Percentiles rank a stretch among this genome's conserved stretches.
These are phyloP conservation scores for Rhagonycha fulva DNA, from an alignment of 2,888 invertebrate species.

Conservation along the genomic window DNA sequence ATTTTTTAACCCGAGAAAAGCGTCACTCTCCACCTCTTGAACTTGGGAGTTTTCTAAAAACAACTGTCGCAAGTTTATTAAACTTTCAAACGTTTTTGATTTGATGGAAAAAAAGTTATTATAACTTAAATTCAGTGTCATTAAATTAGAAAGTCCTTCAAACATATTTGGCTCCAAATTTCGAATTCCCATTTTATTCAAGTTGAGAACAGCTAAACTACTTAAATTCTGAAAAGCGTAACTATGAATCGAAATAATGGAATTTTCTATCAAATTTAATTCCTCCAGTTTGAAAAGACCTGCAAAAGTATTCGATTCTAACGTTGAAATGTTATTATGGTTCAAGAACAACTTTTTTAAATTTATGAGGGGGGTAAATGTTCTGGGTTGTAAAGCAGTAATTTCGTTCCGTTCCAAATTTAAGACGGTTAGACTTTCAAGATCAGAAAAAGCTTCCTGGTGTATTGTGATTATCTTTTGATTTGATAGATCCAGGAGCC, in stretches of 20 bases:
- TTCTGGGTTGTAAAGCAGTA: not conserved
- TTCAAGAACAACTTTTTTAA: slow-evolving; percentile 44
- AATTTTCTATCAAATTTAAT: slow-evolving; percentile 31
- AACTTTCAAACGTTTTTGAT: not conserved
- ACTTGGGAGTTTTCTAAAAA: not conserved
- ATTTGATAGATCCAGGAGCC: slow-evolving; percentile 45
- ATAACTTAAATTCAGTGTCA: not conserved
- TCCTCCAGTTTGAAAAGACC: slow-evolving; percentile 20
- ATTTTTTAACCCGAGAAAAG: slow-evolving; percentile 1
- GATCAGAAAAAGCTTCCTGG: slow-evolving; percentile 41
- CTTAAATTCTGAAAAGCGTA: slow-evolving; percentile 6
- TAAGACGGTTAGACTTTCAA: slow-evolving; percentile 42
- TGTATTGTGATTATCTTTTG: slow-evolving; percentile 42
- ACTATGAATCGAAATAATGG: not conserved
- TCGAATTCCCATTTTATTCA: not conserved
- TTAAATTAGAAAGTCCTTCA: not conserved
- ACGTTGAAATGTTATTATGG: slow-evolving; percentile 34
- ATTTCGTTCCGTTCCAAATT: slow-evolving; percentile 42
- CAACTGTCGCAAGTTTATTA: not conserved
- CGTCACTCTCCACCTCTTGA: not conserved
- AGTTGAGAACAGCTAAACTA: not conserved
- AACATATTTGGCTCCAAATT: not conserved
- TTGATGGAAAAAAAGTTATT: slow-evolving; percentile 4
- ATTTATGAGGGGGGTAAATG: slow-evolving; percentile 40
- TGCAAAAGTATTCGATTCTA: slow-evolving; percentile 1